phyloP scores from a whole-genome alignment of 2,888 invertebrate species.

The Acrocera orbiculus region DNA sequence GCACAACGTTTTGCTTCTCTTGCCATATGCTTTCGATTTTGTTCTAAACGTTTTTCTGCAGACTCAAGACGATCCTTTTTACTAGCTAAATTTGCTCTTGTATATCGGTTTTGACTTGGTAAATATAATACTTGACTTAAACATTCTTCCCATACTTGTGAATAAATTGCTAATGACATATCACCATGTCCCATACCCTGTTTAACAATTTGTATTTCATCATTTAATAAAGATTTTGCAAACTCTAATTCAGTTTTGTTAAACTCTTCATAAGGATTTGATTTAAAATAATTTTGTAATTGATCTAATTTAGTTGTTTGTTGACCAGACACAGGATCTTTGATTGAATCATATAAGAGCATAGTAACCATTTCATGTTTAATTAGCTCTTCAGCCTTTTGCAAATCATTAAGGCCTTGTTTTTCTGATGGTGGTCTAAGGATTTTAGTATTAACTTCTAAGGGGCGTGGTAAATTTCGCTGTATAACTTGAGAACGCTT shows the following conservation, averaged over 20 bases:
- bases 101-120: conserved; percentile 82
- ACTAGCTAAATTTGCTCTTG: conserved; percentile 82
- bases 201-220: conserved; percentile 80
- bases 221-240: conserved; percentile 46
- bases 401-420: conserved; percentile 65
- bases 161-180: conserved; percentile 74
- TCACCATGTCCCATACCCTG: conserved; percentile 93
- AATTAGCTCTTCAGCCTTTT: conserved; percentile 89
- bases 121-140: conserved; percentile 79
- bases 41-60: conserved; percentile 77
- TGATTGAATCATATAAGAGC: conserved; percentile 75
- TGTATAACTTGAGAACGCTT: conserved; percentile 76
- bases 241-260: conserved; percentile 44
- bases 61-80: conserved; percentile 94
- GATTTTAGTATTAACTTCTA: conserved; percentile 69
- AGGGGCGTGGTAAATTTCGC: conserved; percentile 64
- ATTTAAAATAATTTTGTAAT: conserved; percentile 66
- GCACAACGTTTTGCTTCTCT: conserved; percentile 91
- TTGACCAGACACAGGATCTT: conserved; percentile 45
- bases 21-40: conserved; percentile 90
- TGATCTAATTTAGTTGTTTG: conserved; percentile 34
- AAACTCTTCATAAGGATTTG: conserved; percentile 67
- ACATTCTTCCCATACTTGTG: conserved; percentile 96
- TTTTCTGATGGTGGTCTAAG: conserved; percentile 59
- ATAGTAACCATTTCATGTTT: conserved; percentile 93